Base-by-base conservation (phyloP, 2,113 vertebrate genomes). In the Psittacara wagleri region DNA sequence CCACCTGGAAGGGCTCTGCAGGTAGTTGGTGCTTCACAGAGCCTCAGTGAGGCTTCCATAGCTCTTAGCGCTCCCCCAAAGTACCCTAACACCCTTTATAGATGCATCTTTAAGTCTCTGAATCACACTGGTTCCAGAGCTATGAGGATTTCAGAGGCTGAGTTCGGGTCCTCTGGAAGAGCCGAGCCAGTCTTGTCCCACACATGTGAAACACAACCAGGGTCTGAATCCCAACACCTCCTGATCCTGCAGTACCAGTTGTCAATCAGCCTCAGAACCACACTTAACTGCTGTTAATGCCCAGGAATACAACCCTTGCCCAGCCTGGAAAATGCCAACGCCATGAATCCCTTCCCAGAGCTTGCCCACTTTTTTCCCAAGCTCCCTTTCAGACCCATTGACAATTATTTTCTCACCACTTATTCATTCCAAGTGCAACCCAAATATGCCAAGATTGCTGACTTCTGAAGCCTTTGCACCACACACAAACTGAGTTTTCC, bases 171-270 rank as follows among this genome's bases (percentile, higher is more conserved):
- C 37, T 68, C 33, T 69, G 61, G 29, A 63, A 68, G 63, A 19
- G 35, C 43, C 1, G 2, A 83, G 41, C 28, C 41, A 29, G 15
- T 16, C 48, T 77, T 44, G 35, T 25, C 18, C 39, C 9, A 4
- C 0, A 0, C 3, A 2, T 22, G 46, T 33, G 75, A 85, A 89
- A 77, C n/a, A 66, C 39, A 44, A 49, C 5, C 22, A 29, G 61
- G 59, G 35, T 33, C 29, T 72, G 39, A 81, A 49, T 28, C 28
- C 39, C 22, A 41, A 8, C 8, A 49, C 52, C 64, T 67, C 57
- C 48, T 0, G 0, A 4, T 49, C 51, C 31, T 31, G n/a, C 51
- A 39, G 35, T 44, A 44, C n/a, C 19, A 27, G 22, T 17, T 16
- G 62, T 3, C 69, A 39, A 41, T 12, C 43, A 48, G 63, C 51